Evolutionary conservation across 1,140 invertebrate species (phyloP).

Genomic region (Seison nebaliae): DNA sequence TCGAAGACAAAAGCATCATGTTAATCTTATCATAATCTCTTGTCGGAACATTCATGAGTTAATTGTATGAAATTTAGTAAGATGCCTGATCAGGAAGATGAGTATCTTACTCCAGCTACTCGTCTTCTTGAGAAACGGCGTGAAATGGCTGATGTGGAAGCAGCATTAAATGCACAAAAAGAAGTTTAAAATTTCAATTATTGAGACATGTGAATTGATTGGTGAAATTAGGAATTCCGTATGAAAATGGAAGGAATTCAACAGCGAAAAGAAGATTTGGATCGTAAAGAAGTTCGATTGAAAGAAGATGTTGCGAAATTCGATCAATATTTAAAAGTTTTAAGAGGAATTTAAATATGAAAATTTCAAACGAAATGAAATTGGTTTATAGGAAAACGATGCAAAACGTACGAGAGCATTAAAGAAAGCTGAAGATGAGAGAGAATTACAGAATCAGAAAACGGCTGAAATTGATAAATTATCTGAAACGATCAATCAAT

Average conservation of each 20-base stretch:
- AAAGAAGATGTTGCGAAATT: constrained; percentile 28
- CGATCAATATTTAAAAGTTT: constrained; percentile 29
- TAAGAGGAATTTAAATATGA: neutral
- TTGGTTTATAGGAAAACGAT: constrained; percentile 25
- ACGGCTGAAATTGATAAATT: constrained; percentile 25
- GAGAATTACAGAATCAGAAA: constrained; percentile 24
- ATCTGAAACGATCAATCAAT: neutral
- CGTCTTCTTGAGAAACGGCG: constrained; percentile 25
- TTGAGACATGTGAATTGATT: no score
- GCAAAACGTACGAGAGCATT: constrained; percentile 25
- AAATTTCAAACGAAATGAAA: neutral
- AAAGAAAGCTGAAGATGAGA: constrained; percentile 27
- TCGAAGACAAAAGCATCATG: no score
- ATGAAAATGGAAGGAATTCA: constrained; percentile 31
- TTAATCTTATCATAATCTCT: no score
- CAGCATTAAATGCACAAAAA: constrained; percentile 26
- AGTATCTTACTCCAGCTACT: constrained; percentile 28
- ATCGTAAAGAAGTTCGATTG: constrained; percentile 27
- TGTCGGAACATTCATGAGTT: no score
- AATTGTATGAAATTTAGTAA: constrained; percentile 18
- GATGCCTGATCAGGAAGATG: constrained; percentile 29
- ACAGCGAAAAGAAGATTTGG: constrained; percentile 26
- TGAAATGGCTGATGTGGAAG: constrained; percentile 29
- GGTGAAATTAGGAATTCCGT: constrained; percentile 24
- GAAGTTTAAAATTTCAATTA: constrained; percentile 17